phyloP scores from a whole-genome alignment of 2,888 invertebrate genomes.

The Encarsia formosa region DNA sequence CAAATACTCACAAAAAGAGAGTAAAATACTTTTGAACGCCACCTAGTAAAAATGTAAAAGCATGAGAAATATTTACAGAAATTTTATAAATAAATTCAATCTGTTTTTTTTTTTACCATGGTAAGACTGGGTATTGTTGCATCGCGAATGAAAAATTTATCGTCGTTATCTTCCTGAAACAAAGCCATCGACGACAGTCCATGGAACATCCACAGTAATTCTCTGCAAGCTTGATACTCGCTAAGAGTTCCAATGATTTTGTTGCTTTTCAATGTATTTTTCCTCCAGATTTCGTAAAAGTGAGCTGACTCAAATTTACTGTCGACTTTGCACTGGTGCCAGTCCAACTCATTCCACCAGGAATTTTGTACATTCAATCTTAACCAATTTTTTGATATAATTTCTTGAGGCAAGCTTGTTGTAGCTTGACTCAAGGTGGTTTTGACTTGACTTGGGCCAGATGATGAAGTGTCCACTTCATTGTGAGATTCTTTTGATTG shows the following conservation, averaged over 20 bases:
- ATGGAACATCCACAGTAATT: slow-evolving; percentile 48
- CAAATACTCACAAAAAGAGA: slow-evolving; percentile 40
- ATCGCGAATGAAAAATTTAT: slow-evolving; percentile 36
- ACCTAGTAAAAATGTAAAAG: slow-evolving; percentile 30
- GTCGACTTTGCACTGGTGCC: slow-evolving; percentile 37
- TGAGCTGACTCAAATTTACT: slow-evolving; percentile 46
- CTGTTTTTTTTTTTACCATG: slow-evolving; percentile 34
- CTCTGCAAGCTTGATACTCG: slow-evolving; percentile 45
- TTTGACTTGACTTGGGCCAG: slow-evolving; percentile 1
- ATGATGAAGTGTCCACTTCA: slow-evolving; percentile 33
- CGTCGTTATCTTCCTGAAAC: slow-evolving; percentile 34
- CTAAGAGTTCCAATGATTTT: slow-evolving; percentile 39
- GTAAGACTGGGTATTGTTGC: slow-evolving; percentile 47
- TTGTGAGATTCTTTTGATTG: slow-evolving; percentile 2
- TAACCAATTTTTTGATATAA: slow-evolving; percentile 43
- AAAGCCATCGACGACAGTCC: slow-evolving; percentile 38
- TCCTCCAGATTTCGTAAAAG: slow-evolving; percentile 49
- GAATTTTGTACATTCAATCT: slow-evolving; percentile 47
- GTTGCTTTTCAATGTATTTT: slow-evolving; percentile 30
- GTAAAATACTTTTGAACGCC: slow-evolving; percentile 41
- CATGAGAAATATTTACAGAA: slow-evolving; percentile 6
- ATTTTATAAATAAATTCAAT: not conserved
- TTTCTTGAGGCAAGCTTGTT: slow-evolving; percentile 32
- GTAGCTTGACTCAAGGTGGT: slow-evolving; percentile 29
- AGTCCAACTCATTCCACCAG: slow-evolving; percentile 52